Evolutionary conservation across 2,113 vertebrate genomes (phyloP).

Genomic region (Xiphophorus maculatus): DNA sequence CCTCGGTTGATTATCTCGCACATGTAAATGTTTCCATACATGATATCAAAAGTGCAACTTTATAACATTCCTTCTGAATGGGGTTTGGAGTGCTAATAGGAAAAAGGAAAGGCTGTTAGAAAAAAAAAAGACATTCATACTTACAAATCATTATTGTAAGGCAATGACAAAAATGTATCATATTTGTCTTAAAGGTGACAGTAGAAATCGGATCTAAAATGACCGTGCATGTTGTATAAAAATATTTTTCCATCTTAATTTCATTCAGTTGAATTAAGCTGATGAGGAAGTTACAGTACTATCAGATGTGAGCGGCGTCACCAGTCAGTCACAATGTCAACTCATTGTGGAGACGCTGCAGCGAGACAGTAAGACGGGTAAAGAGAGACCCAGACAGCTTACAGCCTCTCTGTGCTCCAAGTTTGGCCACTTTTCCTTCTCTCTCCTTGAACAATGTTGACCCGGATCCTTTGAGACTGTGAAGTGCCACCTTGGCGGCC

Average conservation of each 20-base stretch:
- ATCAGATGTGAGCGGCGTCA: slow-evolving; percentile 25
- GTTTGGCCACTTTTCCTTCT: slow-evolving; percentile 29
- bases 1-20: slow-evolving; percentile 73
- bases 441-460: slow-evolving; percentile 40
- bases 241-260: slow-evolving; percentile 69
- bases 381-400: slow-evolving; percentile 29
- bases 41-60: slow-evolving; percentile 72
- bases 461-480: slow-evolving; percentile 35
- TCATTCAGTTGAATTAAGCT: slow-evolving; percentile 48
- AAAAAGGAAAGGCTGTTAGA: slow-evolving; percentile 27
- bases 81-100: slow-evolving; percentile 55
- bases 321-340: slow-evolving; percentile 22
- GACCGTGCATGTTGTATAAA: slow-evolving; percentile 61
- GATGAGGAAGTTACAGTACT: slow-evolving; percentile 65
- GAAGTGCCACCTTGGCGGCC: slow-evolving; percentile 43
- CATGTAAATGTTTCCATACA: slow-evolving; percentile 57
- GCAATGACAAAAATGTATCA: slow-evolving; percentile 65
- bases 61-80: slow-evolving; percentile 54
- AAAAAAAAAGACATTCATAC: slow-evolving; percentile 59
- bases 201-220: slow-evolving; percentile 57
- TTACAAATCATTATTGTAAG: slow-evolving; percentile 75
- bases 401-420: slow-evolving; percentile 30
- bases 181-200: slow-evolving; percentile 34
- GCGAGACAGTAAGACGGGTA: slow-evolving; percentile 41
- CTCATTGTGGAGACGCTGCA: slow-evolving; percentile 27